Evolutionary conservation across 2,113 vertebrate genomes (phyloP).

Genomic region (Smithornis capensis): DNA sequence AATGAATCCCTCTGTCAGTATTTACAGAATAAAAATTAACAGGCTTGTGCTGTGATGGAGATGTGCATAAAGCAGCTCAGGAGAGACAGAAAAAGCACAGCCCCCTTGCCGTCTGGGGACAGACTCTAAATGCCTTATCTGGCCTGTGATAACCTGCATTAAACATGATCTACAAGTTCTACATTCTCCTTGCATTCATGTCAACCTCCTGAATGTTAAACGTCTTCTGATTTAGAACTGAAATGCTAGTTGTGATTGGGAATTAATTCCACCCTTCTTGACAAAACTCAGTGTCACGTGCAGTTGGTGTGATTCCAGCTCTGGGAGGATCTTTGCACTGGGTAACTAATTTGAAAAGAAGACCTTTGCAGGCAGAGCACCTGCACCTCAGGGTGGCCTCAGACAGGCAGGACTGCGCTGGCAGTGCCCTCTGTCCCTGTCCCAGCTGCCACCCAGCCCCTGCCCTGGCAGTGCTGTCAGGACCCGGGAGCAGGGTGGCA

Average conservation of each 20-base stretch:
- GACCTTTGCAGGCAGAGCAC: no score
- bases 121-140: neutral
- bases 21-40: conserved; percentile 6
- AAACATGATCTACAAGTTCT: neutral
- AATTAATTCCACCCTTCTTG: neutral
- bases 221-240: neutral
- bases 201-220: neutral
- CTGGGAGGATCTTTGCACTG: neutral
- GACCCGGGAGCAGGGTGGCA: no score
- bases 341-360: neutral
- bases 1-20: neutral
- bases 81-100: neutral
- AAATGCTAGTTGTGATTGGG: neutral
- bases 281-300: neutral
- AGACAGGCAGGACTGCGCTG: no score
- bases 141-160: neutral
- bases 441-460: no score
- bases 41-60: neutral
- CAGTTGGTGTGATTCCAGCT: neutral
- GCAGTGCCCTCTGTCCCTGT: no score
- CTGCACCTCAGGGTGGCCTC: no score
- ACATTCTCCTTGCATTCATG: neutral
- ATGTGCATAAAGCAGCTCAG: neutral
- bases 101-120: neutral
- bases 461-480: no score